These are phyloP conservation scores for Cyclina sinensis DNA, from an alignment of 1,140 invertebrate genomes.

Conservation along the genomic window DNA sequence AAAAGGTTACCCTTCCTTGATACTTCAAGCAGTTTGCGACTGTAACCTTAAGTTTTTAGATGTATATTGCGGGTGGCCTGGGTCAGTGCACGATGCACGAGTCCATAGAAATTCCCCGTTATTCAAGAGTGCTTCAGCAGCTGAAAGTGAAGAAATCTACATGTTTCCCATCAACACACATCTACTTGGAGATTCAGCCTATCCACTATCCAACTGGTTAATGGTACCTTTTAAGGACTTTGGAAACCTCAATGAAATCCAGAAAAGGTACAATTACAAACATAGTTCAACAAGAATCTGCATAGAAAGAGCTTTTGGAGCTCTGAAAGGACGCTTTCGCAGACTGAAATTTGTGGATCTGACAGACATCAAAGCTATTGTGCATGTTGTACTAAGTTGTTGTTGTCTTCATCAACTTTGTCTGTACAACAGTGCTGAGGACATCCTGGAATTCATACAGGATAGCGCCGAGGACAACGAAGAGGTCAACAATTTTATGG, in stretches of 20 bases:
- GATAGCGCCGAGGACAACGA: too few relatives aligned
- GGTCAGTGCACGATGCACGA: slow-evolving; percentile 76
- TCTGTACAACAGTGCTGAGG: too few relatives aligned
- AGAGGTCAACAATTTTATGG: too few relatives aligned
- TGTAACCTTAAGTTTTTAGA: slow-evolving; percentile 71
- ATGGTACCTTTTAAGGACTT: slow-evolving; percentile 80
- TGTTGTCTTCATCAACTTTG: too few relatives aligned
- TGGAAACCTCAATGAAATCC: slow-evolving; percentile 32
- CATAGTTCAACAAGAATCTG: too few relatives aligned
- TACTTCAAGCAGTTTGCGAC: slow-evolving; percentile 76
- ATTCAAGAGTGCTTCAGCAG: neutral
- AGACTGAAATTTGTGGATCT: too few relatives aligned
- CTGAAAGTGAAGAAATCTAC: slow-evolving; percentile 68
- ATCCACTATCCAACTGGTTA: slow-evolving; percentile 80
- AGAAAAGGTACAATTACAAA: too few relatives aligned
- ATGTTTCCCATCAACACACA: slow-evolving; percentile 43
- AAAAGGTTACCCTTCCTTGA: slow-evolving; percentile 80
- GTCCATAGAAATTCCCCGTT: slow-evolving; percentile 73
- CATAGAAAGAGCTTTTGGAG: too few relatives aligned
- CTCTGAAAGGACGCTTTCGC: too few relatives aligned
- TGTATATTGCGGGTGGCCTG: slow-evolving; percentile 78
- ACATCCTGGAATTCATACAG: too few relatives aligned
- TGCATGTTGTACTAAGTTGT: too few relatives aligned
- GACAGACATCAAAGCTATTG: too few relatives aligned
- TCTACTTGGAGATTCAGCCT: slow-evolving; percentile 64